Evolutionary conservation across 1,140 invertebrate genomes (phyloP).

Genomic region (Brachionus rotundiformis): DNA sequence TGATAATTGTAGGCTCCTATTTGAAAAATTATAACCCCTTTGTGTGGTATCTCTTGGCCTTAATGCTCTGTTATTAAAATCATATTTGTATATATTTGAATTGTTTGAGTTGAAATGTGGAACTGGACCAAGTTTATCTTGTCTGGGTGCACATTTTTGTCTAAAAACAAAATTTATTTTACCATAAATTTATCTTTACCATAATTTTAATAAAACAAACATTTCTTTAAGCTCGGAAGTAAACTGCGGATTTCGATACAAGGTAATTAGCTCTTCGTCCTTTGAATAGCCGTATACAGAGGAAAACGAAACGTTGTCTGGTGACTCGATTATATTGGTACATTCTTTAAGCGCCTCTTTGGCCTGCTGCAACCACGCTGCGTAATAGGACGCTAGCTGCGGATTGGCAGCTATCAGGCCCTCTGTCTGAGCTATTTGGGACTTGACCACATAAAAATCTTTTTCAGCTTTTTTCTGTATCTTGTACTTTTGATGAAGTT

Average conservation of each 20-base stretch:
- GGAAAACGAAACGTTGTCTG: constrained; percentile 25
- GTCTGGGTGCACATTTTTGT: background rate
- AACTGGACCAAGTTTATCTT: background rate
- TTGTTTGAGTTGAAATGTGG: constrained; percentile 7
- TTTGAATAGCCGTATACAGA: constrained; percentile 36
- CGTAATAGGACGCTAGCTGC: background rate
- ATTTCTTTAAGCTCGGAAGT: constrained; percentile 1
- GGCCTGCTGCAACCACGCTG: constrained; percentile 4
- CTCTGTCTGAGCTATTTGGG: constrained; percentile 7
- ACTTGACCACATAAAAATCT: constrained; percentile 7
- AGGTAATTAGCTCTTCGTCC: constrained; percentile 20
- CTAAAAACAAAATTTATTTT: background rate
- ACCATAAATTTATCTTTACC: too few species aligned
- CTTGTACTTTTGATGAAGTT: constrained; percentile 21
- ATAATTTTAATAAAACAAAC: background rate
- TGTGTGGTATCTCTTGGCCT: background rate
- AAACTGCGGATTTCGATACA: constrained; percentile 27
- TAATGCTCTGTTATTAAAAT: background rate
- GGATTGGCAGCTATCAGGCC: background rate
- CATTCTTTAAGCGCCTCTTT: constrained; percentile 21
- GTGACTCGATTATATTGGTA: background rate
- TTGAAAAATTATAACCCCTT: background rate
- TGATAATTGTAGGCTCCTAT: background rate
- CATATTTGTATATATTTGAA: background rate
- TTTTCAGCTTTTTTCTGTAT: constrained; percentile 6